Evolutionary conservation across 2,797 vertebrate genomes (phyloP).

Genomic region (Vipera ursinii): DNA sequence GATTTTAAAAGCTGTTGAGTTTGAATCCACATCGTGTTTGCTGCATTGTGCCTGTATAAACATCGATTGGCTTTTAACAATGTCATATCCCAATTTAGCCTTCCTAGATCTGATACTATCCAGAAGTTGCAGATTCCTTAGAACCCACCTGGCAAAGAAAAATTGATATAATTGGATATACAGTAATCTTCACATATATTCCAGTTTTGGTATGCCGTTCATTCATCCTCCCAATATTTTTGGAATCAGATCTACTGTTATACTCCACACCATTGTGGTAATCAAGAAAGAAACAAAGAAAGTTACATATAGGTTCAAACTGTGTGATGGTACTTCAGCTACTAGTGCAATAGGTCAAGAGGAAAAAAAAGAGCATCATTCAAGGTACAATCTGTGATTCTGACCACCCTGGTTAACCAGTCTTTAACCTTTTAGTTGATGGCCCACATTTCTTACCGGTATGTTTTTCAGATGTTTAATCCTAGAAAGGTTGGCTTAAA

Average conservation of each 20-base stretch:
- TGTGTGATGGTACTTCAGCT: background rate
- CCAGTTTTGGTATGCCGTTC: too few species aligned
- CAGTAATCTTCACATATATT: background rate
- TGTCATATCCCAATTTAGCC: background rate
- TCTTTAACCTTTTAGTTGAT: background rate
- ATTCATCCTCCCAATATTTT: too few species aligned
- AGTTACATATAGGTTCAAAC: background rate
- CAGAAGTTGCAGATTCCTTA: too few species aligned
- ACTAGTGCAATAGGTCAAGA: too few species aligned
- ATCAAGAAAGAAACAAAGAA: background rate
- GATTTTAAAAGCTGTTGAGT: background rate
- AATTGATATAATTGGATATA: too few species aligned
- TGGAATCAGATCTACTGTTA: background rate
- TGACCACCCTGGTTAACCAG: background rate
- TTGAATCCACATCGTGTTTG: too few species aligned
- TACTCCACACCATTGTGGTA: background rate
- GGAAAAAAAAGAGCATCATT: background rate
- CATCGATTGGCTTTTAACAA: too few species aligned
- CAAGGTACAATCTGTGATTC: background rate
- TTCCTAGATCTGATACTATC: too few species aligned
- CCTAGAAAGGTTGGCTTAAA: background rate
- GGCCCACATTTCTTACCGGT: background rate
- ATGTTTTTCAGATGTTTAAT: constrained; percentile 1
- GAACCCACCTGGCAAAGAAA: too few species aligned
- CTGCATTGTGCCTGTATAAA: too few species aligned